phyloP scores from a whole-genome alignment of 2,888 invertebrate genomes.

The Drosophila neonasuta region DNA sequence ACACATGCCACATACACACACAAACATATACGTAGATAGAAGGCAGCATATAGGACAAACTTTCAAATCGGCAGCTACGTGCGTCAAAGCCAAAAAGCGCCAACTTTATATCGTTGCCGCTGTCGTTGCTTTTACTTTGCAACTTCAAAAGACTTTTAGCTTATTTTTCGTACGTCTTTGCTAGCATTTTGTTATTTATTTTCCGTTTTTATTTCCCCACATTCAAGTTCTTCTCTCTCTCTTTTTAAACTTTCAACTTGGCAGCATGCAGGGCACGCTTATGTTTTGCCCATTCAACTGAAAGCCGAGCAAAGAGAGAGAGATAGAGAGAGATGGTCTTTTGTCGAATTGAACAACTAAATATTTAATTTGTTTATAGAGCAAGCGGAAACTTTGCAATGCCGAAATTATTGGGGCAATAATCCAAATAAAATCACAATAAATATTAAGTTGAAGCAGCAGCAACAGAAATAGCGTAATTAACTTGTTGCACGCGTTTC shows the following conservation, averaged over 20 bases:
- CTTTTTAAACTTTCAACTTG: neutral
- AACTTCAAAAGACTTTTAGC: constrained; percentile 77
- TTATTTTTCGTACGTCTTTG: constrained; percentile 60
- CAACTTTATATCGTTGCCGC: constrained; percentile 70
- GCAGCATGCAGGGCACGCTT: constrained; percentile 27
- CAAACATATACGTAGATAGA: constrained; percentile 28
- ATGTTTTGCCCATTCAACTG: constrained; percentile 26
- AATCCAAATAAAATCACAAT: constrained; percentile 53
- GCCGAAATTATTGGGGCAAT: constrained; percentile 48
- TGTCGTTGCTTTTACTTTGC: constrained; percentile 69
- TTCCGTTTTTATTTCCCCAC: constrained; percentile 23
- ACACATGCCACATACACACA: constrained; percentile 29
- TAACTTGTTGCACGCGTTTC: constrained; percentile 79
- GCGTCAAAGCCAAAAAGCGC: constrained; percentile 77
- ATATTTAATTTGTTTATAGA: constrained; percentile 30
- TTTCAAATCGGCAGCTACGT: constrained; percentile 75
- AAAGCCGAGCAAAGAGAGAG: constrained; percentile 1
- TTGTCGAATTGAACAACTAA: constrained; percentile 27
- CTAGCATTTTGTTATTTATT: constrained; percentile 41
- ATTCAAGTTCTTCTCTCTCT: neutral
- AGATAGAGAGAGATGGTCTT: neutral
- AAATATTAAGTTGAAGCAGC: constrained; percentile 39
- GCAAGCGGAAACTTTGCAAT: constrained; percentile 24
- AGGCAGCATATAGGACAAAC: constrained; percentile 45
- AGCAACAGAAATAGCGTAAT: constrained; percentile 62